Percentiles rank a stretch among this genome's conserved stretches.
These are phyloP conservation scores for Sinhomidia bicolor DNA, from an alignment of 2,888 invertebrate species.

Conservation along the genomic window DNA sequence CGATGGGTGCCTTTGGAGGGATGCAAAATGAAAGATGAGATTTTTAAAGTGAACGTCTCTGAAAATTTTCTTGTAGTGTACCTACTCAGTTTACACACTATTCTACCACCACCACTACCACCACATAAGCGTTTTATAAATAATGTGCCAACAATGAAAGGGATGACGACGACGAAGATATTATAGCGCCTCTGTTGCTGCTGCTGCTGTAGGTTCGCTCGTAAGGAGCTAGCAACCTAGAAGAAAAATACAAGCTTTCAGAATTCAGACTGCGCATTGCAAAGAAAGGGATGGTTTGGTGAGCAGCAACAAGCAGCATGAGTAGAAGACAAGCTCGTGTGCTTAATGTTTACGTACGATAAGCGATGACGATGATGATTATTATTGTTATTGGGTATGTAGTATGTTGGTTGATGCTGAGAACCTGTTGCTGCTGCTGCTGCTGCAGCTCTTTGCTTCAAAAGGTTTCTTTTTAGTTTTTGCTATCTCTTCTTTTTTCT, in stretches of 20 bases:
- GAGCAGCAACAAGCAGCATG: background rate
- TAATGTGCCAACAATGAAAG: constrained; percentile 56
- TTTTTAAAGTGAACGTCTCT: constrained; percentile 21
- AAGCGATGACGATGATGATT: constrained; percentile 21
- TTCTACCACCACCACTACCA: background rate
- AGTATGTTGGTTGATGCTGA: too few species aligned
- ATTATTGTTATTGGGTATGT: constrained; percentile 12
- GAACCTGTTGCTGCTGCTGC: constrained; percentile 70
- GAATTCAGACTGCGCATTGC: background rate
- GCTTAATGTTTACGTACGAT: constrained; percentile 59
- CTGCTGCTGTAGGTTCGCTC: too few species aligned
- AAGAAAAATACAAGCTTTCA: constrained; percentile 36
- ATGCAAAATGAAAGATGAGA: background rate
- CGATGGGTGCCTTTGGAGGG: constrained; percentile 7
- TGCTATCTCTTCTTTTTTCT: constrained; percentile 3
- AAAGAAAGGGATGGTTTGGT: constrained; percentile 29
- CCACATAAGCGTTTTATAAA: background rate
- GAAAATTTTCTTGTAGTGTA: background rate
- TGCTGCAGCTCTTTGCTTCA: constrained; percentile 47
- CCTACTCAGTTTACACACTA: too few species aligned
- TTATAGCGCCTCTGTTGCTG: too few species aligned
- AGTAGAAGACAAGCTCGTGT: constrained; percentile 55
- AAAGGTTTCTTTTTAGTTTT: constrained; percentile 41
- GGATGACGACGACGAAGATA: background rate
- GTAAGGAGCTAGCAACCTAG: constrained; percentile 23